These are phyloP conservation scores for Parnassius smintheus DNA, from an alignment of 2,888 invertebrate genomes.

Conservation along the genomic window DNA sequence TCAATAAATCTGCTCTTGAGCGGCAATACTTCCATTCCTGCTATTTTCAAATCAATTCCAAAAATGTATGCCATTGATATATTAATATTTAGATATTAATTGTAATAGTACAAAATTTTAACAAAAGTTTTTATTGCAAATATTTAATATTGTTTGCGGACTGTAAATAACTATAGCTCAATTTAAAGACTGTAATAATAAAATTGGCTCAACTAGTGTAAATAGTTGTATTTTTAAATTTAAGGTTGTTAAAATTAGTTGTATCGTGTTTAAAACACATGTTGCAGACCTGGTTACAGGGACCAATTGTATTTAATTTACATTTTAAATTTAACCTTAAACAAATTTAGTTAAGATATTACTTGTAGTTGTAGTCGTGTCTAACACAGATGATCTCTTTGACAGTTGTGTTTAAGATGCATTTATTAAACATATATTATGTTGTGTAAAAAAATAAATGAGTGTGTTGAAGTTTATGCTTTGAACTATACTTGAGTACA, in stretches of 20 bases:
- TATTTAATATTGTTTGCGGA: background rate
- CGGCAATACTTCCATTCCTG: no score
- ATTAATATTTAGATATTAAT: no score
- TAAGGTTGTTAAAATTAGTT: constrained; percentile 36
- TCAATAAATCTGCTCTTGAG: no score
- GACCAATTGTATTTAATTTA: constrained; percentile 22
- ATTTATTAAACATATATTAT: constrained; percentile 3
- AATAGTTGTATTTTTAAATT: constrained; percentile 21
- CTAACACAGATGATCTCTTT: constrained; percentile 44
- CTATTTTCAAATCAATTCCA: background rate
- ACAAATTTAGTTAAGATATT: background rate
- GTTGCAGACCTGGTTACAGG: constrained; percentile 26
- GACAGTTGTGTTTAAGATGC: constrained; percentile 32
- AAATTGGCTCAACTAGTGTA: constrained; percentile 52
- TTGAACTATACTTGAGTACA: no score
- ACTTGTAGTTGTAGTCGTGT: constrained; percentile 29
- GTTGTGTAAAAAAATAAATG: constrained; percentile 21
- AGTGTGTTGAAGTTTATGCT: no score
- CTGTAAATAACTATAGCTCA: constrained; percentile 34
- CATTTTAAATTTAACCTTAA: constrained; percentile 17
- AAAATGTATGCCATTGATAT: constrained; percentile 1
- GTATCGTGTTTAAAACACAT: constrained; percentile 30
- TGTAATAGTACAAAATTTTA: background rate
- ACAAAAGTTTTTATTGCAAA: background rate
- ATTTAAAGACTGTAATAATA: constrained; percentile 52